phyloP scores from a whole-genome alignment of 1,140 invertebrate genomes.

The Lasioglossum baleicum region DNA sequence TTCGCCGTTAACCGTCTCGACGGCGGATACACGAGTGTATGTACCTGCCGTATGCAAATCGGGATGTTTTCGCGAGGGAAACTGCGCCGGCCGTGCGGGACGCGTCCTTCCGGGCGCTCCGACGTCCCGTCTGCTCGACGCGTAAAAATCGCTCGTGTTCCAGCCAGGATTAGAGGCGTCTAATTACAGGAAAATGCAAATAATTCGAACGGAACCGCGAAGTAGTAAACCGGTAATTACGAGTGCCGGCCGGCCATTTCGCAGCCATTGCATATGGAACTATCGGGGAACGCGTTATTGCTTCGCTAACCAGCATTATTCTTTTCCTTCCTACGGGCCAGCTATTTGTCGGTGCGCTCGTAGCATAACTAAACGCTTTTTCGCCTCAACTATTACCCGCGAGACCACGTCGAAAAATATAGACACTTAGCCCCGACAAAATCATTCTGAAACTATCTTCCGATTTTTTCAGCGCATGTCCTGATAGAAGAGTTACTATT shows the following conservation, averaged over 20 bases:
- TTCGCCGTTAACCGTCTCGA: not conserved
- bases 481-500: too few relatives aligned
- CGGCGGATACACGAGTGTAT: too few relatives aligned
- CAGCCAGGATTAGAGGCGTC: conserved; percentile 2
- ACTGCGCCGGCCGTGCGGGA: not conserved
- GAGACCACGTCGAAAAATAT: not conserved
- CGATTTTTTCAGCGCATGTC: too few relatives aligned
- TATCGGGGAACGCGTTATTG: conserved; percentile 15
- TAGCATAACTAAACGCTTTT: conserved; percentile 8
- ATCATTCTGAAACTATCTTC: not conserved
- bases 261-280: conserved; percentile 19
- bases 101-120: not conserved
- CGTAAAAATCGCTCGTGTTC: not conserved
- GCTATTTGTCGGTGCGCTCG: not conserved
- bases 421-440: not conserved
- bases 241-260: conserved; percentile 15
- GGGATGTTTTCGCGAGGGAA: conserved; percentile 15
- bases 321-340: conserved; percentile 3
- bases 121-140: not conserved
- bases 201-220: conserved; percentile 35
- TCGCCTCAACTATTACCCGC: not conserved
- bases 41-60: conserved; percentile 8
- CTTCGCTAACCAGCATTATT: conserved; percentile 13
- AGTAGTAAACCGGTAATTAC: conserved; percentile 48
- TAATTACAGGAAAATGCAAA: conserved; percentile 57